phyloP scores from a whole-genome alignment of 2,888 invertebrate genomes.

The Patella pellucida region DNA sequence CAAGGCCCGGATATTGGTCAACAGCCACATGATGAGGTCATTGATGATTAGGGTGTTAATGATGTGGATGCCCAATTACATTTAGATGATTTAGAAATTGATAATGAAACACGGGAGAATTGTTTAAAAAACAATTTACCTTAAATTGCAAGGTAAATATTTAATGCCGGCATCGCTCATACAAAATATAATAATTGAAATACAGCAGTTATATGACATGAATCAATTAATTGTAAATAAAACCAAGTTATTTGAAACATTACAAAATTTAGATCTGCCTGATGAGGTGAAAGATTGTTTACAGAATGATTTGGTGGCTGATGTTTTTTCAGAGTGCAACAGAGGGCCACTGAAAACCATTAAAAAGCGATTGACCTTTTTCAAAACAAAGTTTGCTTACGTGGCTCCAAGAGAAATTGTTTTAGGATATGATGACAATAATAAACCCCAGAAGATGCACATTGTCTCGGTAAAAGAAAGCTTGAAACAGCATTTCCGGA shows the following conservation, averaged over 20 bases:
- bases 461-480: constrained; percentile 23
- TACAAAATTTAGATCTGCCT: not conserved
- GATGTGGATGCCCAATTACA: not conserved
- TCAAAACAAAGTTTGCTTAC: constrained; percentile 21
- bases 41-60: not conserved
- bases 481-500: not conserved
- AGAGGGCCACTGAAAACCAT: constrained; percentile 15
- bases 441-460: constrained; percentile 15
- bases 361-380: constrained; percentile 24
- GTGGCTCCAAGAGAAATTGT: constrained; percentile 18
- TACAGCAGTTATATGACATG: constrained; percentile 4
- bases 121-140: not conserved
- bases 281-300: not conserved
- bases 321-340: constrained; percentile 24
- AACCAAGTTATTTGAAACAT: not conserved
- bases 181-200: constrained; percentile 11
- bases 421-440: constrained; percentile 17
- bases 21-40: no score
- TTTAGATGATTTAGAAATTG: not conserved
- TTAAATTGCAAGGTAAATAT: constrained; percentile 15
- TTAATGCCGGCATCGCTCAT: constrained; percentile 13
- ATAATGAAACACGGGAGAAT: not conserved
- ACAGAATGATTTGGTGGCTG: constrained; percentile 10
- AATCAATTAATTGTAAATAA: not conserved
- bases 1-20: not conserved